Evolutionary conservation across 2,888 invertebrate species (phyloP).

Genomic region (Melipona beecheii): DNA sequence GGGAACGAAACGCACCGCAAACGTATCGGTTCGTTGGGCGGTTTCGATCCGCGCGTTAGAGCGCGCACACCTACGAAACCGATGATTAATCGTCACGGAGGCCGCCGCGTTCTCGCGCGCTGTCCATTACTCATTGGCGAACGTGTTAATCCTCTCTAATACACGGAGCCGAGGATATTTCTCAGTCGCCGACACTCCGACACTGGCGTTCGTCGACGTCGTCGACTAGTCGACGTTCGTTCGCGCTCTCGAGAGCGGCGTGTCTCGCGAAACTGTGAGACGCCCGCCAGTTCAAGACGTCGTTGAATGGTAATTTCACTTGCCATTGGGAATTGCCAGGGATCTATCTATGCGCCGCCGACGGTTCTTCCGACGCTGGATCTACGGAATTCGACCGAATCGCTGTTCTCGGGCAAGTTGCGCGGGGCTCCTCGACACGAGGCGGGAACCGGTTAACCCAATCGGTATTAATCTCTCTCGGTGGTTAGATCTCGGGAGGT

Average conservation of each 20-base stretch:
- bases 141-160: conserved; percentile 59
- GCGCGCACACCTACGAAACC: conserved; percentile 29
- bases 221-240: neutral
- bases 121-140: conserved; percentile 53
- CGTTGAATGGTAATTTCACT: conserved; percentile 54
- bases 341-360: conserved; percentile 44
- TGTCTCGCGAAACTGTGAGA: conserved; percentile 22
- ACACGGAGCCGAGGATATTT: conserved; percentile 46
- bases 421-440: neutral
- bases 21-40: conserved; percentile 24
- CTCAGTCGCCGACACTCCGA: conserved; percentile 24
- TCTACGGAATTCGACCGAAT: conserved; percentile 25
- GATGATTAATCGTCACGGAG: conserved; percentile 56
- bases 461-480: conserved; percentile 8
- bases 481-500: conserved; percentile 2
- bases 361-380: conserved; percentile 9
- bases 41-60: conserved; percentile 51
- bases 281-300: neutral
- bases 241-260: neutral
- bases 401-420: neutral
- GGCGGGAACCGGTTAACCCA: neutral
- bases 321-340: neutral
- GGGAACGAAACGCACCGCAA: neutral
- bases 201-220: conserved; percentile 3
- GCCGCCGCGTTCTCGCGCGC: conserved; percentile 11